These are phyloP conservation scores for Rhinoderma darwinii DNA, from an alignment of 2,113 vertebrate genomes.

Conservation along the genomic window DNA sequence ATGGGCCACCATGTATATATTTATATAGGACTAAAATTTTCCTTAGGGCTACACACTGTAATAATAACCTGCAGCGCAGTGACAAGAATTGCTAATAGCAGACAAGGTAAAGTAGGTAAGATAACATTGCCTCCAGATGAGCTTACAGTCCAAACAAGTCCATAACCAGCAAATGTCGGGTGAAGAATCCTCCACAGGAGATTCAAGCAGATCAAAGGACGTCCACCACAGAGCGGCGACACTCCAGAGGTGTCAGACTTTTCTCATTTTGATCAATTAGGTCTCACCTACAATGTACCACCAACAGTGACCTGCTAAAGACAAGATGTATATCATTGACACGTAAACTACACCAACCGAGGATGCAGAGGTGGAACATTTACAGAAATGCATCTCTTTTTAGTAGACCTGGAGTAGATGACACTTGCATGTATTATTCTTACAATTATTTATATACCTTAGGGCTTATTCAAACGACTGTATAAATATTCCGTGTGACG, in stretches of 20 bases:
- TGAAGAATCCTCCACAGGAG: neutral
- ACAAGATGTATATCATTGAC: neutral
- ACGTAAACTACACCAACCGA: neutral
- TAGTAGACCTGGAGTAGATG: neutral
- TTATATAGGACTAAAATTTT: no score
- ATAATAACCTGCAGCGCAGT: no score
- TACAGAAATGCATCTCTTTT: neutral
- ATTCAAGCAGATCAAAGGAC: slow-evolving; percentile 12
- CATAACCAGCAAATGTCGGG: neutral
- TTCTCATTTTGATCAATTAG: slow-evolving; percentile 32
- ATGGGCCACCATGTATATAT: no score
- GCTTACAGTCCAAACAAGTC: neutral
- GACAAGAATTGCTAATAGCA: no score
- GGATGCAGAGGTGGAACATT: neutral
- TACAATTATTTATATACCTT: no score
- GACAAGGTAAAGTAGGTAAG: no score
- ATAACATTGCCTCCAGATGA: no score
- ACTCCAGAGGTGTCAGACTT: slow-evolving; percentile 6
- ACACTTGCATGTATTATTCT: neutral
- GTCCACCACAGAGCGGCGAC: neutral
- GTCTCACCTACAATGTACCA: slow-evolving; percentile 8
- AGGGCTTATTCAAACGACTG: no score
- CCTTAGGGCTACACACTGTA: no score
- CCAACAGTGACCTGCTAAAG: slow-evolving; percentile 25
- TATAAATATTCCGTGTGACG: no score